Percentiles rank a stretch among this genome's conserved stretches.
These are phyloP conservation scores for Eilema sororculum DNA, from an alignment of 2,888 invertebrate species.

Conservation along the genomic window DNA sequence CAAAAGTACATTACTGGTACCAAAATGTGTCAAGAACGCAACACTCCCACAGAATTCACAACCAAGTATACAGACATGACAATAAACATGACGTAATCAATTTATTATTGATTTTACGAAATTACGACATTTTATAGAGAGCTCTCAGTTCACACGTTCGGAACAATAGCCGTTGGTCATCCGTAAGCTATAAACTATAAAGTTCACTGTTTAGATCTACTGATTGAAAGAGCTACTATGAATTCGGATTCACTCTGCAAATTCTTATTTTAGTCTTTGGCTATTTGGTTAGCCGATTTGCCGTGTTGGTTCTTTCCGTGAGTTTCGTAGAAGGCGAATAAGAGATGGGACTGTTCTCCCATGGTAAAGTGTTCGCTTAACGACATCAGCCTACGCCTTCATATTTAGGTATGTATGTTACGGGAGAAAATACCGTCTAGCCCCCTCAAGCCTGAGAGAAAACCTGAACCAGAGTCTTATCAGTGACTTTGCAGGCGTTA, in stretches of 20 bases:
- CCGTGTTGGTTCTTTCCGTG: too few species aligned
- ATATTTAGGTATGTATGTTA: too few species aligned
- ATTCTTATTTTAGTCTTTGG: too few species aligned
- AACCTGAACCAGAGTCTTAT: too few species aligned
- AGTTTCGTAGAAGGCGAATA: too few species aligned
- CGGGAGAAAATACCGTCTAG: too few species aligned
- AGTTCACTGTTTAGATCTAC: neutral
- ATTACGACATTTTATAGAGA: constrained; percentile 5
- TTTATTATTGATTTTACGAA: constrained; percentile 9
- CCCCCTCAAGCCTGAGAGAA: too few species aligned
- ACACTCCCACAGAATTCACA: constrained; percentile 7
- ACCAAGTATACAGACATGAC: neutral
- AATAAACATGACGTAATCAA: neutral
- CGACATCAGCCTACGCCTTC: too few species aligned
- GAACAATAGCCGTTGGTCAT: constrained; percentile 7
- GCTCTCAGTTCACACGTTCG: constrained; percentile 9
- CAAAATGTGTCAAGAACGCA: neutral
- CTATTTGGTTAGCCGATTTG: too few species aligned
- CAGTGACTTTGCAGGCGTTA: too few species aligned
- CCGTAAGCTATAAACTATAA: neutral
- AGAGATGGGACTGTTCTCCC: too few species aligned
- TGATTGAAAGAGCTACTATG: neutral
- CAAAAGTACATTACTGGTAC: neutral
- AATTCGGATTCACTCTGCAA: neutral
- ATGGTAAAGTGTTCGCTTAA: too few species aligned